These are phyloP conservation scores for Ophion ellenae DNA, from an alignment of 2,888 invertebrate genomes.

Conservation along the genomic window DNA sequence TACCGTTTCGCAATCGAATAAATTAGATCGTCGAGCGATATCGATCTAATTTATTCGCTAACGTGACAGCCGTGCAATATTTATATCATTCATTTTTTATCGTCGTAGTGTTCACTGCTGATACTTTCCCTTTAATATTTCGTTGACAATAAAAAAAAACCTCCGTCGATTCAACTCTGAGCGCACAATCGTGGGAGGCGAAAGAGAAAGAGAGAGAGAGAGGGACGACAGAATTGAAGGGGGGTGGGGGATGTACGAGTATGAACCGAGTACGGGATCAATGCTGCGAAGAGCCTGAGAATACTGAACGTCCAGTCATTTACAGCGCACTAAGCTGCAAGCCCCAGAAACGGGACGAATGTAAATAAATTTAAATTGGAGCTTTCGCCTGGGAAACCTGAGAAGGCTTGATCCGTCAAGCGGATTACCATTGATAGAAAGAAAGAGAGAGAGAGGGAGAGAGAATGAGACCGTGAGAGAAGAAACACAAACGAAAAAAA, in stretches of 20 bases:
- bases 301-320: slow-evolving; percentile 56
- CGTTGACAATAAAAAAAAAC: not conserved
- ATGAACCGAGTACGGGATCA: slow-evolving; percentile 69
- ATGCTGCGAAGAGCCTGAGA: slow-evolving; percentile 69
- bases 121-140: not conserved
- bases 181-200: no score
- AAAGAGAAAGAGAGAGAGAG: not conserved
- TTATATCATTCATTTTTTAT: not conserved
- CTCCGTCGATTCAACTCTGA: no score
- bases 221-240: not conserved
- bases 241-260: not conserved
- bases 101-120: not conserved
- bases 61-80: not conserved
- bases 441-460: slow-evolving; percentile 22
- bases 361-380: slow-evolving; percentile 80
- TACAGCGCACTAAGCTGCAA: slow-evolving; percentile 71
- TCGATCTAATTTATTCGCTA: not conserved
- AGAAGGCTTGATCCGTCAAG: slow-evolving; percentile 71
- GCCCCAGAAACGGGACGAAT: slow-evolving; percentile 76
- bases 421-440: slow-evolving; percentile 70
- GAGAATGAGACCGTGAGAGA: not conserved
- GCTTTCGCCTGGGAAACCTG: slow-evolving; percentile 62
- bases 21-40: not conserved
- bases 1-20: not conserved
- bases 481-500: not conserved